Conservation (phyloP, 2,888 invertebrate species). For the Girardia tigrina region DNA sequence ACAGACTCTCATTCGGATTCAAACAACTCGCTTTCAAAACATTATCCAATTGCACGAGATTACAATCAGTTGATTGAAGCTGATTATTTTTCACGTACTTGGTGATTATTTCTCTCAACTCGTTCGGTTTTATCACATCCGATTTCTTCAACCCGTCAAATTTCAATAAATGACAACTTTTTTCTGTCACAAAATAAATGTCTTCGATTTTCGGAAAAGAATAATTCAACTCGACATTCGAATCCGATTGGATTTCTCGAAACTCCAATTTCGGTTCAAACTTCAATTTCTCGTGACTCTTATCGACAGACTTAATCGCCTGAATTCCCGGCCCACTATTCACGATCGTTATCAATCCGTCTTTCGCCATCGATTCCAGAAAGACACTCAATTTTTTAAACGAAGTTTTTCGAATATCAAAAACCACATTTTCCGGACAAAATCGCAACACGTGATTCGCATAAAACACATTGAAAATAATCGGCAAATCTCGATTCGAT, state of each 20-base stretch:
- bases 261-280: neutral
- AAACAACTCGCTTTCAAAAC: neutral
- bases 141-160: neutral
- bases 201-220: conserved; percentile 8
- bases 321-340: neutral
- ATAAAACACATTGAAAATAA: conserved; percentile 26
- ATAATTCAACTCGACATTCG: neutral
- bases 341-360: neutral
- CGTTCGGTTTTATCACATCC: neutral
- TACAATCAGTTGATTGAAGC: neutral
- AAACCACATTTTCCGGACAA: neutral
- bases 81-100: conserved; percentile 25
- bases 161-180: conserved; percentile 7
- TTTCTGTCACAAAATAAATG: neutral
- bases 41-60: neutral
- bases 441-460: conserved; percentile 31
- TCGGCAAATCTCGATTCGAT: conserved; percentile 26
- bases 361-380: neutral
- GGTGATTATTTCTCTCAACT: conserved; percentile 20
- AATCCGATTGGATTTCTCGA: neutral
- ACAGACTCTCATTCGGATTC: neutral
- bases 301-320: neutral
- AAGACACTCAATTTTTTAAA: conserved; percentile 1
- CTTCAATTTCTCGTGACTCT: neutral
- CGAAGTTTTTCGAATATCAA: conserved; percentile 28